Evolutionary conservation across 2,888 invertebrate species (phyloP).

Genomic region (Habroteleia sp.): DNA sequence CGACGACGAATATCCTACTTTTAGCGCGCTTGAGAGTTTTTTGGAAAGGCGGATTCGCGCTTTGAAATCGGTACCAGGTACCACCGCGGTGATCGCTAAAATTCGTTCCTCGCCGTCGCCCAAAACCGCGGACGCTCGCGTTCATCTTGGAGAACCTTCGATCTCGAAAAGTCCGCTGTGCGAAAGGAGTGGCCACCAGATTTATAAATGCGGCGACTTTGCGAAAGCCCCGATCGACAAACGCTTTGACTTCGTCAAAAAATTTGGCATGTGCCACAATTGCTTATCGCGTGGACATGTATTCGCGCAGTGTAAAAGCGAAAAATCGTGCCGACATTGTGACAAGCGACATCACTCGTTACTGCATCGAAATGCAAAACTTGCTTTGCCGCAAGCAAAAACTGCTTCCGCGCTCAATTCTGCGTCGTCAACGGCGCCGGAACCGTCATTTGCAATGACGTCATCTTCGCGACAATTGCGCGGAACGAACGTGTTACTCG

Average conservation of each 20-base stretch:
- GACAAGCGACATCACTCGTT: not conserved
- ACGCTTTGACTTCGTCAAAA: not conserved
- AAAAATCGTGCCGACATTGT: not conserved
- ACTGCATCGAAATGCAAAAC: not conserved
- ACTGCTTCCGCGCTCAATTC: not conserved
- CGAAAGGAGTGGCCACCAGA: not conserved
- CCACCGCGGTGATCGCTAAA: too few relatives aligned
- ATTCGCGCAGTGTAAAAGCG: not conserved
- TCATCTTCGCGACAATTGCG: not conserved
- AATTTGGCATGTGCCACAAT: not conserved
- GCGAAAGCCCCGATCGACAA: not conserved
- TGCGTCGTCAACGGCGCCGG: not conserved
- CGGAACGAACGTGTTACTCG: not conserved
- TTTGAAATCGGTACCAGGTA: not conserved
- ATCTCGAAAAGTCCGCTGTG: not conserved
- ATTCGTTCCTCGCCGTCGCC: not conserved
- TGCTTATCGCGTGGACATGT: not conserved
- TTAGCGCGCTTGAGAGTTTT: not conserved
- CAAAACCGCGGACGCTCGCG: not conserved
- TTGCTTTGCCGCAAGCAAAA: too few relatives aligned
- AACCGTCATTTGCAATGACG: not conserved
- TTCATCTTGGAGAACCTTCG: not conserved
- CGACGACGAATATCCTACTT: conserved; percentile 1
- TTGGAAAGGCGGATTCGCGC: not conserved
- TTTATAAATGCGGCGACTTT: not conserved